phyloP scores from a whole-genome alignment of 2,113 vertebrate genomes.

The Shinisaurus crocodilurus region DNA sequence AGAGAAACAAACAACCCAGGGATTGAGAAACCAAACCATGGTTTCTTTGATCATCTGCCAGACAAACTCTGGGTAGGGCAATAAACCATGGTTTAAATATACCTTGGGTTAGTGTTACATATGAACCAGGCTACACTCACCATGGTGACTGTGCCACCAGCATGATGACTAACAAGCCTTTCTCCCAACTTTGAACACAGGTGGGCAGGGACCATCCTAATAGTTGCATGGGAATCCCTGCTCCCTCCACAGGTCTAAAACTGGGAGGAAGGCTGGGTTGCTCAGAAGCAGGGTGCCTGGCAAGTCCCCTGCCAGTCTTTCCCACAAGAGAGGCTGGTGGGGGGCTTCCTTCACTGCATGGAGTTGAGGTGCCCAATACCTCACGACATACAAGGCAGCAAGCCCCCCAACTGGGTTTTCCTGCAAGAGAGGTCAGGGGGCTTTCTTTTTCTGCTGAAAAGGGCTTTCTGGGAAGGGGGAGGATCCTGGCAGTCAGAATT shows the following conservation, averaged over 20 bases:
- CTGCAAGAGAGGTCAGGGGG: neutral
- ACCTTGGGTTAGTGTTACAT: too few relatives aligned
- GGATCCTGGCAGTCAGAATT: neutral
- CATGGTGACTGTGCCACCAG: neutral
- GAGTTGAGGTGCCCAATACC: neutral
- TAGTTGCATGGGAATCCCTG: neutral
- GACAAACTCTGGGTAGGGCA: too few relatives aligned
- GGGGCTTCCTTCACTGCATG: neutral
- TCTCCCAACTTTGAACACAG: neutral
- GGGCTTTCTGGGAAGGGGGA: neutral
- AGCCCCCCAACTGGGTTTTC: neutral
- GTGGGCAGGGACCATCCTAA: neutral
- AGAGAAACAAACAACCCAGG: too few relatives aligned
- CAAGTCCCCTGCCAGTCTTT: neutral
- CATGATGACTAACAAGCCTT: neutral
- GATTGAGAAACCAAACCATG: too few relatives aligned
- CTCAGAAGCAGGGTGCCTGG: neutral
- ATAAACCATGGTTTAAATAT: too few relatives aligned
- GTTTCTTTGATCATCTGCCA: too few relatives aligned
- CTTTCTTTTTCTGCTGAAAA: neutral
- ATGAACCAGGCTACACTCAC: neutral
- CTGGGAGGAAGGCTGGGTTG: neutral
- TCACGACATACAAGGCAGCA: neutral
- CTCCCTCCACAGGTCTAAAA: neutral
- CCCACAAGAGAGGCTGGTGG: too few relatives aligned